Evolutionary conservation across 92 coral and sea anemone genomes (phyloP).

Genomic region (Phenganax marumi): DNA sequence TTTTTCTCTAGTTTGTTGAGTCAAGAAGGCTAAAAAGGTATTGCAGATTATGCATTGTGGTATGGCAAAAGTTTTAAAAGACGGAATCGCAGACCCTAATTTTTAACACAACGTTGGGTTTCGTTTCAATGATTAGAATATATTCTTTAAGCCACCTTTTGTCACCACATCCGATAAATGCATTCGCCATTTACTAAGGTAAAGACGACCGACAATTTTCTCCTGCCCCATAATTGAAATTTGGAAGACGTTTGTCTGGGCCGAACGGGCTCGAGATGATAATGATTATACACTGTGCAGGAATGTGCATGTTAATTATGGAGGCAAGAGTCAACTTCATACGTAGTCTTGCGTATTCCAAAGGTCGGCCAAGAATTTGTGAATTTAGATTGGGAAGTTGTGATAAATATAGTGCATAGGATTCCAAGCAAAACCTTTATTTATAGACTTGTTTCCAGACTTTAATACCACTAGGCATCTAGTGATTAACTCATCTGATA

Average conservation of each 20-base stretch:
- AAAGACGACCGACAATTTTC: slow-evolving; percentile 40
- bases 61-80: neutral
- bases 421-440: too few relatives aligned
- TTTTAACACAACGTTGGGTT: neutral
- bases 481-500: too few relatives aligned
- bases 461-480: too few relatives aligned
- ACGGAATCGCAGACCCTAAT: neutral
- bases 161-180: slow-evolving; percentile 29
- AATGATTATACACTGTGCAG: slow-evolving; percentile 12
- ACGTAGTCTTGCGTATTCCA: neutral
- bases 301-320: neutral
- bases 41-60: neutral
- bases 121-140: slow-evolving; percentile 8
- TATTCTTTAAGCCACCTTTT: slow-evolving; percentile 37
- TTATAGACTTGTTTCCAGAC: too few relatives aligned
- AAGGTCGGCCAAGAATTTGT: neutral
- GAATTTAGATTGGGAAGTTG: neutral
- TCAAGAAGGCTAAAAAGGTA: neutral
- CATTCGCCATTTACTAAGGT: slow-evolving; percentile 26
- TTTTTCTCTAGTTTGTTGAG: neutral
- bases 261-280: slow-evolving; percentile 14
- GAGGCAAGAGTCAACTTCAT: neutral
- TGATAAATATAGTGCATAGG: too few relatives aligned
- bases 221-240: slow-evolving; percentile 3
- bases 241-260: slow-evolving; percentile 2